phyloP scores from a whole-genome alignment of 2,888 invertebrate species.

The Coelopa pilipes region DNA sequence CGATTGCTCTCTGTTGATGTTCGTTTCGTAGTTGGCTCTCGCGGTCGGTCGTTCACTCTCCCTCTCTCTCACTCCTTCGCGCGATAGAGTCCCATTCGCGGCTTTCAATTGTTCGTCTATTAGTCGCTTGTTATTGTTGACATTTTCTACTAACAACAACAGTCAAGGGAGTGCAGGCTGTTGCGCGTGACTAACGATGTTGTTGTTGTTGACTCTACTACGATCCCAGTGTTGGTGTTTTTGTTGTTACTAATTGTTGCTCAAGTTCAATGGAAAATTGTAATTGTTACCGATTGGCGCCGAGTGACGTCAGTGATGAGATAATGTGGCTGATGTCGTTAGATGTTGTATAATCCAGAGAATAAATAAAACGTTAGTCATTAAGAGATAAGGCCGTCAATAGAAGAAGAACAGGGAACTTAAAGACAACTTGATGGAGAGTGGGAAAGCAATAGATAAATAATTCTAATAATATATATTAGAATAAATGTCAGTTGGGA shows the following conservation, averaged over 20 bases:
- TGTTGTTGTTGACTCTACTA: background rate
- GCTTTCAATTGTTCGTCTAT: constrained; percentile 21
- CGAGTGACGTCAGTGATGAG: no score
- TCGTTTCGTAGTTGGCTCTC: constrained; percentile 16
- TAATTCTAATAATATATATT: no score
- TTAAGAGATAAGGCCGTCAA: background rate
- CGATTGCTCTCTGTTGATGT: constrained; percentile 25
- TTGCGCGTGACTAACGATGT: constrained; percentile 6
- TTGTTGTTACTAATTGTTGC: background rate
- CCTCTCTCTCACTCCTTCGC: constrained; percentile 34
- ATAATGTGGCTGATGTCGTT: no score
- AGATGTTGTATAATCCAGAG: background rate
- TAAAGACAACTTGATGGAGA: background rate
- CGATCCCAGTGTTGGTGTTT: background rate
- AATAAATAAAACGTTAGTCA: background rate
- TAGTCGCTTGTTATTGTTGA: constrained; percentile 38
- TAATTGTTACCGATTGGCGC: background rate
- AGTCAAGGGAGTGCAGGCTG: constrained; percentile 2
- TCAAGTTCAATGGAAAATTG: background rate
- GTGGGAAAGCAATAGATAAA: no score
- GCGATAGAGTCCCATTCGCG: background rate
- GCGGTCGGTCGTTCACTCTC: no score
- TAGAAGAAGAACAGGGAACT: background rate
- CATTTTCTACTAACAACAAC: constrained; percentile 47
- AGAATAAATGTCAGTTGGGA: no score